Base-by-base conservation (phyloP, 2,797 vertebrate genomes). In the Furcifer pardalis region DNA sequence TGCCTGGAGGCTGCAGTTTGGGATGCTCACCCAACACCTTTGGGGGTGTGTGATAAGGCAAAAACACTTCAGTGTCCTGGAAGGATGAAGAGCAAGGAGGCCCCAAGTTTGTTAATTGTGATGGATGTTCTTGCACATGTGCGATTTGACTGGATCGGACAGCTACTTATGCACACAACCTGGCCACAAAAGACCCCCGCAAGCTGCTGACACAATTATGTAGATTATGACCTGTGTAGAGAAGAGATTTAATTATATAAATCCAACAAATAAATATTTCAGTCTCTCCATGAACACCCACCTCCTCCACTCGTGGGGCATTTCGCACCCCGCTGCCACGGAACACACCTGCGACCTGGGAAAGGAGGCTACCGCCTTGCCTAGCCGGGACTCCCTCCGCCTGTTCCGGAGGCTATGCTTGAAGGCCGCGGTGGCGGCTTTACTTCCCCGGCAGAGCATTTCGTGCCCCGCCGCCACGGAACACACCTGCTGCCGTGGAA, bases 131-230 rank as follows among this genome's bases (percentile, higher is more conserved):
- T 78, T 90, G 0, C 88, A 56, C 87, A 60, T 81, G 23, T 90
- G 32, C 89, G 27, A 81, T 86, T 86, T 27, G 90, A 76, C 42
- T 86, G 84, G 84, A 86, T 73, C 79, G 37, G 73, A 81, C 23
- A 0, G 90, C 95, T 96, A 97, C 94, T 98, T 95, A 65, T 96
- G 92, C 92, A 97, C 96, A 84, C 98, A 99, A 46, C 9, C 91
- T 10, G 97, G 97, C 98, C 97, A 99, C n/a, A 91, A 96, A 78
- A 99, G 96, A 66, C 98, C 98, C 10, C 97, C 98, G 2, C 98
- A 99, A 76, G 97, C 90, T 10, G 92, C 97, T 0, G 98, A 98
- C n/a, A 98, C 96, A 40, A 99, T 97, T 87, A 98, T 95, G 91
- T 98, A 99, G 91, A 99, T 94, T 91, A 99, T 91, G 73, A 99